Evolutionary conservation across 2,888 invertebrate genomes (phyloP).

Genomic region (Eilema caniola): DNA sequence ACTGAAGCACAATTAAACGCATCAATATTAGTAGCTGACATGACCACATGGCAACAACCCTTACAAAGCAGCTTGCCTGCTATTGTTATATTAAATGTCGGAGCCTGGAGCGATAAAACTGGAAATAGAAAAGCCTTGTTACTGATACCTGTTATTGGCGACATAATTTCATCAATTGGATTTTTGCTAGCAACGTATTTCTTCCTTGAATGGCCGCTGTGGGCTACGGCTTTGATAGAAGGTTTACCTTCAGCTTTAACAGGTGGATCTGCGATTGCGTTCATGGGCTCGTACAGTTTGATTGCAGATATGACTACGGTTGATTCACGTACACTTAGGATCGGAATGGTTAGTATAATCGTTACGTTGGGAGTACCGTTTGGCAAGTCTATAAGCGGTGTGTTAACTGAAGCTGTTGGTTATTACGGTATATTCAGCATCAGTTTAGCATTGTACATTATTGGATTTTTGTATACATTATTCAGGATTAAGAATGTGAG

Average conservation of each 20-base stretch:
- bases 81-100: conserved; percentile 86
- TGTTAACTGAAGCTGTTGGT: conserved; percentile 77
- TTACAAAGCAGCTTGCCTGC: conserved; percentile 86
- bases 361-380: conserved; percentile 83
- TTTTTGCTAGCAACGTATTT: conserved; percentile 84
- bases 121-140: conserved; percentile 87
- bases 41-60: conserved; percentile 85
- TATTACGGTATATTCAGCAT: conserved; percentile 80
- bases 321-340: conserved; percentile 87
- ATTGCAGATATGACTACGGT: conserved; percentile 87
- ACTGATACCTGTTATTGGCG: conserved; percentile 85
- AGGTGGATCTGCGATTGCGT: conserved; percentile 86
- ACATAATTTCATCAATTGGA: conserved; percentile 82
- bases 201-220: conserved; percentile 86
- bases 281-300: conserved; percentile 88
- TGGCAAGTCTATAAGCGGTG: conserved; percentile 83
- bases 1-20: conserved; percentile 71
- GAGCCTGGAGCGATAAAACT: conserved; percentile 88
- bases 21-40: conserved; percentile 79
- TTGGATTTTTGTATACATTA: conserved; percentile 73
- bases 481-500: conserved; percentile 74
- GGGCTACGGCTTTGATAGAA: conserved; percentile 85
- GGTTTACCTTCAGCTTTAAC: conserved; percentile 85
- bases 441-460: conserved; percentile 63
- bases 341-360: conserved; percentile 87